phyloP scores from a whole-genome alignment of 2,113 vertebrate species.

The Salminus brasiliensis region DNA sequence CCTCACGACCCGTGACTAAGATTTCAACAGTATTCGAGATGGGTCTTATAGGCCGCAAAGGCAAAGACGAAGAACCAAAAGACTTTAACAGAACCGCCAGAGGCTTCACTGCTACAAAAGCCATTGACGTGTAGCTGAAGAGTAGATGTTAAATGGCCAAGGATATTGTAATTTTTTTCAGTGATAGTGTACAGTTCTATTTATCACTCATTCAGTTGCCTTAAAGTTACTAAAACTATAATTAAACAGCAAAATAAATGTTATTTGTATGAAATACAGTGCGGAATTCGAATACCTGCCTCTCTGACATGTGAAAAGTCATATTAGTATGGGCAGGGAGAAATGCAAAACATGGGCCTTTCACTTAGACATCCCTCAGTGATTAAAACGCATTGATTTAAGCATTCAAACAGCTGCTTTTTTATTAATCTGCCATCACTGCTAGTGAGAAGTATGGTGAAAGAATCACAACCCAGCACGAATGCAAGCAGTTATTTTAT shows the following conservation, averaged over 20 bases:
- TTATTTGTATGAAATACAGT: constrained; percentile 20
- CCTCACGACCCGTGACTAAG: constrained; percentile 78
- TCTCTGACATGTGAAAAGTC: neutral
- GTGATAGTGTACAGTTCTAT: constrained; percentile 40
- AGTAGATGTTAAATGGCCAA: constrained; percentile 46
- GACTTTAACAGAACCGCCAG: constrained; percentile 89
- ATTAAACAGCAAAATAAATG: constrained; percentile 8
- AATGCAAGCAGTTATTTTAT: neutral
- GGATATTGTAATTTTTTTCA: constrained; percentile 27
- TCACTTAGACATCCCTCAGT: constrained; percentile 52
- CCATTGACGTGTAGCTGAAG: constrained; percentile 32
- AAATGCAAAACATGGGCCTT: constrained; percentile 46
- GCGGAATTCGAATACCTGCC: neutral
- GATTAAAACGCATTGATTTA: constrained; percentile 61
- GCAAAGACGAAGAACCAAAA: constrained; percentile 79
- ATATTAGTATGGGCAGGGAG: constrained; percentile 20
- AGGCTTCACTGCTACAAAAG: constrained; percentile 77
- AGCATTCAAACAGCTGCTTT: constrained; percentile 53
- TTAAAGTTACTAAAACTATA: too few relatives aligned
- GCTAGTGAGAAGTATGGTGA: neutral
- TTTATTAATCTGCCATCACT: constrained; percentile 35
- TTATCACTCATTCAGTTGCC: constrained; percentile 22
- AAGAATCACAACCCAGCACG: neutral
- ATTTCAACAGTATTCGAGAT: constrained; percentile 76
- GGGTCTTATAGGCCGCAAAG: constrained; percentile 75